Conservation (phyloP, 2,113 vertebrate species). For the Tenrec ecaudatus region DNA sequence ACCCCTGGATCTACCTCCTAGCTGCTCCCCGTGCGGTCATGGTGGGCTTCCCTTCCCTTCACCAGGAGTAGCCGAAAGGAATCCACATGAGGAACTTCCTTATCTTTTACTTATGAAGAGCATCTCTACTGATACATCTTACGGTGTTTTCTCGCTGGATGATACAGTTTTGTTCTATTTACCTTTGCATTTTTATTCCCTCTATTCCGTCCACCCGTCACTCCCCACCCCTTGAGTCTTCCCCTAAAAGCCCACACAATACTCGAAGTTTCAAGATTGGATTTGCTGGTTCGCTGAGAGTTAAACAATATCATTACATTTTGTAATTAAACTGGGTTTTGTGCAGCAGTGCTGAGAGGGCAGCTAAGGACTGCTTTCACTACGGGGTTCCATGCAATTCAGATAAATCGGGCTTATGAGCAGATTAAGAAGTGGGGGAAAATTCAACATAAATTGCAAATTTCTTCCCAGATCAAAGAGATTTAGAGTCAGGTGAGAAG, state of each 20-base stretch:
- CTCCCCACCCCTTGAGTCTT: too few species aligned
- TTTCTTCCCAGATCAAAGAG: constrained; percentile 52
- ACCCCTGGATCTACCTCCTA: constrained; percentile 25
- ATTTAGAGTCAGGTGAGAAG: constrained; percentile 53
- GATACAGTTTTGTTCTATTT: constrained; percentile 42
- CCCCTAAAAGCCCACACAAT: background rate
- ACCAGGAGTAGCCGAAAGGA: background rate
- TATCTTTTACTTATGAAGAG: constrained; percentile 45
- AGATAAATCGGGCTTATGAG: constrained; percentile 44
- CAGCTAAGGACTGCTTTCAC: constrained; percentile 51
- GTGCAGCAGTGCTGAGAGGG: background rate
- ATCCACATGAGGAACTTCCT: constrained; percentile 22
- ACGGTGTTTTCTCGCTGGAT: constrained; percentile 32
- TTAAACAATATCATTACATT: constrained; percentile 50
- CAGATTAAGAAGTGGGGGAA: constrained; percentile 16
- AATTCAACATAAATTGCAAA: constrained; percentile 44
- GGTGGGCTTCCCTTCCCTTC: background rate
- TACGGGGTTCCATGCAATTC: background rate
- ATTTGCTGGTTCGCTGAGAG: constrained; percentile 53
- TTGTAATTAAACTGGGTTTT: constrained; percentile 68
- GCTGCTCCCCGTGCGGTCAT: background rate
- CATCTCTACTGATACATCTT: constrained; percentile 9
- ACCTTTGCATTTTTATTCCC: background rate
- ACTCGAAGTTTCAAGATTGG: constrained; percentile 53
- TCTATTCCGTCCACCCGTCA: background rate